Conservation (phyloP, 2,888 invertebrate genomes). For the Andrena haemorrhoa region DNA sequence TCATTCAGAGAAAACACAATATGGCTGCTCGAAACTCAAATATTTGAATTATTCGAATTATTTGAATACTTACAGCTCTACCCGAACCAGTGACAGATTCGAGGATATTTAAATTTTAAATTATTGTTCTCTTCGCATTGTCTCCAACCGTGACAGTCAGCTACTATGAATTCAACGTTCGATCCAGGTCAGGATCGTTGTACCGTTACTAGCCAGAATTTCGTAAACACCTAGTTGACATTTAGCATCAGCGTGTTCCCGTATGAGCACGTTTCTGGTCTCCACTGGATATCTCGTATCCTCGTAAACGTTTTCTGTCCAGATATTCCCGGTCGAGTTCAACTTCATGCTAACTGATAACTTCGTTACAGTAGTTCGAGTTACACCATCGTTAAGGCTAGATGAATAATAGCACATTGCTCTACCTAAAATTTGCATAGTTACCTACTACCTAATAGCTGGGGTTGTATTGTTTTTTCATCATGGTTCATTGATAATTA, state of each 20-base stretch:
- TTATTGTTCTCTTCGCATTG: neutral
- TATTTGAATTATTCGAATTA: too few species aligned
- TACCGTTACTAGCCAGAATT: neutral
- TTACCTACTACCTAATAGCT: too few species aligned
- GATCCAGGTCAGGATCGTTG: slow-evolving; percentile 2
- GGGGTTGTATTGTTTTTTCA: too few species aligned
- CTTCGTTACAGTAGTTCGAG: neutral
- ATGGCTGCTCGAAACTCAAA: too few species aligned
- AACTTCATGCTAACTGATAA: neutral
- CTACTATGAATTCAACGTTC: neutral
- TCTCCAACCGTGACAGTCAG: neutral
- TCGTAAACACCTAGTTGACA: slow-evolving; percentile 9
- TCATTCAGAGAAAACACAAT: too few species aligned
- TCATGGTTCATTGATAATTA: too few species aligned
- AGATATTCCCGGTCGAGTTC: neutral
- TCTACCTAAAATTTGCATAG: too few species aligned
- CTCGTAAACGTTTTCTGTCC: neutral
- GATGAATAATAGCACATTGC: too few species aligned
- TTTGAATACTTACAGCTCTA: too few species aligned
- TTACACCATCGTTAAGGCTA: neutral
- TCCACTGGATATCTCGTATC: neutral
- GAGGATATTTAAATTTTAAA: neutral
- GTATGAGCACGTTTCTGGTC: neutral
- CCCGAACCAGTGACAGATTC: too few species aligned
- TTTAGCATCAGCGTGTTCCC: neutral